Base-by-base conservation (phyloP, 2,113 vertebrate genomes). In the Bufo bufo region DNA sequence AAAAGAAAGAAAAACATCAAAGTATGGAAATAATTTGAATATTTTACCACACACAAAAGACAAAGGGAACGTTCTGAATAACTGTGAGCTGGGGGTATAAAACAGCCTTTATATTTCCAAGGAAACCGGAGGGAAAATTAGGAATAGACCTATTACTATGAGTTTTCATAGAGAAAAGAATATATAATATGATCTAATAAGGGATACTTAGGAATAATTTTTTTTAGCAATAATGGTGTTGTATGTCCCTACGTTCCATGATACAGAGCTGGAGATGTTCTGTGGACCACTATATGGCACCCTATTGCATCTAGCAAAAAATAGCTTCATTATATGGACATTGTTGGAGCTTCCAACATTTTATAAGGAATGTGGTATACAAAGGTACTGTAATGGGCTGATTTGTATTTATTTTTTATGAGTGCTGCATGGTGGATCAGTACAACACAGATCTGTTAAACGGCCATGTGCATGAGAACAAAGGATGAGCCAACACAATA, bases 11-110 rank as follows among this genome's bases (percentile, higher is more conserved):
- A 49, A n/a, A 56, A 79, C 14, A 82, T 82, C 43, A 82, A 82
- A 82, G 45, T 66, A 69, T 52, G 61, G 81, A 52, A 83, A 66
- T 83, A 66, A 49, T 83, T 83, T 66, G 33, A 66, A 83, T 83
- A 69, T 69, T 66, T 83, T 83, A 83, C 81, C 49, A 47, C 17
- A 66, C 81, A 83, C 47, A 69, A 83, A 83, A 82, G 80, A 83
- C 47, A 69, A 59, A 7, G 20, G 20, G 63, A 50, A 17, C 3
- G 80, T 19, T 63, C 19, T 23, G 81, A 66, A 83, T 69, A 69
- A 50, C 45, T 83, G 63, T 52, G 52, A 69, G 45, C 23, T 33
- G 33, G 43, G 6, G 69, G 49, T 50, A 83, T n/a, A 83, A 83
- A 45, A 63, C 61, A 69, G 81, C 12, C 81, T 52, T 83, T 83